Evolutionary conservation across 2,113 vertebrate species (phyloP), one percentile per base, ranked within the genome.

Genomic region (Mormyrus lacerda): DNA sequence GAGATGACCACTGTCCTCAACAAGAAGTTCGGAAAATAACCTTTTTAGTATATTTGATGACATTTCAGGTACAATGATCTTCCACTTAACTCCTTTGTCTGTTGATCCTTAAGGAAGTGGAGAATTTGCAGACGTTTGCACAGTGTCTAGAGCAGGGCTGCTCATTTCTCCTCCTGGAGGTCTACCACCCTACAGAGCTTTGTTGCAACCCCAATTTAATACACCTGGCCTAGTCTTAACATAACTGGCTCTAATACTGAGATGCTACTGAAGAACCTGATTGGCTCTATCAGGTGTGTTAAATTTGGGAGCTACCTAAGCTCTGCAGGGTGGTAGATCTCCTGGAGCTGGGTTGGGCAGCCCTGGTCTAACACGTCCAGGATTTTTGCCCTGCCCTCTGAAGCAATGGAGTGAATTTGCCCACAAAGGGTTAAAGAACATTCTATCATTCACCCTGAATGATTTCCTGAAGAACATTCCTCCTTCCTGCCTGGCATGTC

Each of bases 381-480:
- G 69, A 17, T 76, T 76, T 76, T 7, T 76, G 69, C 31, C 69
- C 35, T 31, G 31, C 31, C 69, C 69, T 76, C 11, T 19, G 69
- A 76, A 39, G 35, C 35, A 39, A 39, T 7, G 69, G 35, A 19
- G 0, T n/a, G 61, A 50, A 88, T 50, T 76, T 47, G 24, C 45
- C 45, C 13, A 21, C 6, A 47, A 65, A 88, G 65, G 47, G 87
- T 88, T 88, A 88, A 88, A 76, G 65, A 51, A 50, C 87, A 35
- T 48, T 50, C 65, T 88, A 27, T 82, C 27, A 44, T 42, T 50
- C 19, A 39, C 31, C 48, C 83, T 48, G 45, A n/a, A 87, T 87
- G 85, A 21, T 86, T 89, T 89, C 45, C 55, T 9, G 27, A 50
- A 19, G 48, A 89, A 86, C 83, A 89, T 86, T 89, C 55, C 58